Evolutionary conservation across 2,797 vertebrate species (phyloP).

Genomic region (Parambassis ranga): DNA sequence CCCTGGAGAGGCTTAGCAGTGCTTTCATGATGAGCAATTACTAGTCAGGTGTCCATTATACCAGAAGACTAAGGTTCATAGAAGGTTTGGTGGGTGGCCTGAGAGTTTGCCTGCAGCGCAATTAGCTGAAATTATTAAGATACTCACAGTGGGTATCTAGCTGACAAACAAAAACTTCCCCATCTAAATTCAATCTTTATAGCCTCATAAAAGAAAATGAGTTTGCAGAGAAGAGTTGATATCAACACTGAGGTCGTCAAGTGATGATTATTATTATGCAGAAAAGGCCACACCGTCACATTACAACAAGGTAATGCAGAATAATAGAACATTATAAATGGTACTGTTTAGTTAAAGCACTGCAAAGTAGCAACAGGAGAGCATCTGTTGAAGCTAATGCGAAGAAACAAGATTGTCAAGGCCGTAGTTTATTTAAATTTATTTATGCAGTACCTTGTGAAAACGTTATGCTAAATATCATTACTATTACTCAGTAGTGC

Average conservation of each 20-base stretch:
- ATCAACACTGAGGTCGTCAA: background rate
- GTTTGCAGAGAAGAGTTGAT: conserved; percentile 4
- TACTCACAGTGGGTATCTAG: background rate
- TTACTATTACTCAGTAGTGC: too few species aligned
- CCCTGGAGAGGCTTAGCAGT: background rate
- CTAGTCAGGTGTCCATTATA: conserved; percentile 17
- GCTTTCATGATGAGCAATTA: conserved; percentile 8
- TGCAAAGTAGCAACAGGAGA: too few species aligned
- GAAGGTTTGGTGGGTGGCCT: background rate
- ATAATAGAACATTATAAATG: background rate
- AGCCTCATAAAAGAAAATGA: conserved; percentile 17
- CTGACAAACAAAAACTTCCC: conserved; percentile 11
- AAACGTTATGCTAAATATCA: background rate
- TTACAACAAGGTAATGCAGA: background rate
- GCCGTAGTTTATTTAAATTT: background rate
- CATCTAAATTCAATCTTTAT: conserved; percentile 18
- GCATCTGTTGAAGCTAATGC: too few species aligned
- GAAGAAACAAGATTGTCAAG: too few species aligned
- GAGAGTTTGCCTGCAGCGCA: background rate
- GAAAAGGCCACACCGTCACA: background rate
- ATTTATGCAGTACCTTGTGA: background rate
- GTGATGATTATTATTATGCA: background rate
- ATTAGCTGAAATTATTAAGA: conserved; percentile 1
- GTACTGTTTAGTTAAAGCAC: too few species aligned
- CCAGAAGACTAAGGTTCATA: conserved; percentile 4